Conservation (phyloP, 2,113 vertebrate species). For the Mustela nigripes region DNA sequence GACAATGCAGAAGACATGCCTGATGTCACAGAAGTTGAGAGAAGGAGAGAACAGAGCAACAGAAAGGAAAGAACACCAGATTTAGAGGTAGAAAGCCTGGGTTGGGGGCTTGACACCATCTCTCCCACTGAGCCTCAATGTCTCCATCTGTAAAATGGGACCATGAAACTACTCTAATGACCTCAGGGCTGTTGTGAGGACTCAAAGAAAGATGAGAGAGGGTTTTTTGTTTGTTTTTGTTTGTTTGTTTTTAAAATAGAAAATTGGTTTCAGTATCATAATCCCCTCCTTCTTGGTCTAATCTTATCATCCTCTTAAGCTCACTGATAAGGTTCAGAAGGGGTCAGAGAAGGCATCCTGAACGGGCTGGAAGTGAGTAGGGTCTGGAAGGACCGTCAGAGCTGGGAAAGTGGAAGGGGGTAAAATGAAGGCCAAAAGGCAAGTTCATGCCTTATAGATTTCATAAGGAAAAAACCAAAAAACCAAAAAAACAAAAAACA, state of each 20-base stretch:
- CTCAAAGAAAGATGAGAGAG: neutral
- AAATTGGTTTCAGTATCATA: neutral
- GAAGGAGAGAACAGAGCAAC: neutral
- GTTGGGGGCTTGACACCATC: neutral
- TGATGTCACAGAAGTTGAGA: neutral
- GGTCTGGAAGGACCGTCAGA: neutral
- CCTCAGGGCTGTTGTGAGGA: neutral
- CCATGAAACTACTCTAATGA: neutral
- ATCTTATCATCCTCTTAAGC: neutral
- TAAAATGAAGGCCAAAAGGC: neutral
- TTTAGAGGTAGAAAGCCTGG: neutral
- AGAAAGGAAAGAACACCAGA: neutral
- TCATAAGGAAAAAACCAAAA: neutral
- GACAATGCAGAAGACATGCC: neutral
- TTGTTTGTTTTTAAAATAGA: neutral
- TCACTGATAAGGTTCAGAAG: neutral
- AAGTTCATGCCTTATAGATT: neutral
- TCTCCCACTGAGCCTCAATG: neutral
- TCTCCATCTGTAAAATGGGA: neutral
- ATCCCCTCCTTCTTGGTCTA: neutral
- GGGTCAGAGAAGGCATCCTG: neutral
- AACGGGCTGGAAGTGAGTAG: neutral
- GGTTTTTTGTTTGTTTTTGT: too few relatives aligned
- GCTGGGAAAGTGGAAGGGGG: neutral
- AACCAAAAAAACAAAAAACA: too few relatives aligned